A percentile compares a stretch with the other conserved stretches of the same genome.
These are phyloP conservation scores for Meloidogyne hapla DNA, from an alignment of 1,140 invertebrate species.

Conservation along the genomic window DNA sequence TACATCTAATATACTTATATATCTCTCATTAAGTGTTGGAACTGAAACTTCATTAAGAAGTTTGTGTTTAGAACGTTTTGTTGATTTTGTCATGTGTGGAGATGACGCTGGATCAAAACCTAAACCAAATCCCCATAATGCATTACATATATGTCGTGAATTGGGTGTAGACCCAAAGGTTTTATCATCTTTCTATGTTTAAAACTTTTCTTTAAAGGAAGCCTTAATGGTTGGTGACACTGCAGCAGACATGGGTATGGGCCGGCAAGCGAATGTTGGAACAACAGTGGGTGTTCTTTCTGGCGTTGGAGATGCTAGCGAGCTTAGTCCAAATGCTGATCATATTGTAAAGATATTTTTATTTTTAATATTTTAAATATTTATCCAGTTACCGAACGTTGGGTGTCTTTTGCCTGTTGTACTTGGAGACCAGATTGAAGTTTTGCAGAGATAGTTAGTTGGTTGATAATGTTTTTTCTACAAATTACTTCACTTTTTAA, in stretches of 20 bases:
- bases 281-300: constrained; percentile 66
- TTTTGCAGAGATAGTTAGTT: neutral
- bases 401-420: neutral
- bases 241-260: constrained; percentile 67
- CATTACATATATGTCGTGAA: constrained; percentile 65
- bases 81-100: constrained; percentile 67
- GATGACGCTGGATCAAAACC: constrained; percentile 66
- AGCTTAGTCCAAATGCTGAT: constrained; percentile 58
- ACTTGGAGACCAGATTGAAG: neutral
- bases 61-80: constrained; percentile 56
- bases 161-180: constrained; percentile 65
- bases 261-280: constrained; percentile 64
- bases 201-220: constrained; percentile 59
- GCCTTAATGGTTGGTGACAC: constrained; percentile 68
- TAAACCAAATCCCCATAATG: constrained; percentile 67
- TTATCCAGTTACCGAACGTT: neutral
- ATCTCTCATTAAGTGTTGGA: constrained; percentile 60
- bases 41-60: constrained; percentile 63
- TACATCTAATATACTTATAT: no score
- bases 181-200: constrained; percentile 52
- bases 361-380: neutral
- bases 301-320: constrained; percentile 58
- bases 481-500: neutral
- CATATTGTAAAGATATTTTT: constrained; percentile 47
- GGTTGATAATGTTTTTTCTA: no score